Evolutionary conservation across 2,797 vertebrate genomes (phyloP), one percentile per base, ranked within the genome.

Genomic region (Crax fasciolata): DNA sequence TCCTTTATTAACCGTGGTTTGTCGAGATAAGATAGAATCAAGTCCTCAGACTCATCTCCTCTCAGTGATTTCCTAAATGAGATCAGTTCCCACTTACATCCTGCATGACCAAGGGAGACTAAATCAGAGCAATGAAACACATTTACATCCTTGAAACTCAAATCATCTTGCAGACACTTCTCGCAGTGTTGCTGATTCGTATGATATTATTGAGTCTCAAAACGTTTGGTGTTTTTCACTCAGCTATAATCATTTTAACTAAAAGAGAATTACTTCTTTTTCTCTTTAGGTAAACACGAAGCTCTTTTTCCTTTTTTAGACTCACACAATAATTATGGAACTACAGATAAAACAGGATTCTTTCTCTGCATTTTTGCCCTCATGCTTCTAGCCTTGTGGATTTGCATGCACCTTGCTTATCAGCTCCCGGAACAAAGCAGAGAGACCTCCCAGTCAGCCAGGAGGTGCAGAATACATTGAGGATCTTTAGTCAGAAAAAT

Each of bases 21-120:
- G 91, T 90, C 16, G 72, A 96, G 95, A 95, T 97, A 97, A 96
- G 96, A 96, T 96, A 95, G 84, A 96, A 97, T 96, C 95, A 93
- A 85, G 94, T 62, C 94, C 79, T 96, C 79, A 95, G 91, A 95
- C 91, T 95, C 93, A 96, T 94, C 95, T 88, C 73, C 87, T 96
- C 94, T 86, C 96, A 97, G 79, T 81, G 94, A 94, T 92, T 96
- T 95, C 95, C 94, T 96, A 96, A 95, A 95, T 96, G 91, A 95
- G 95, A 96, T 96, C 96, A 90, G 91, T 93, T 96, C 79, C 94
- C 92, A 93, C 95, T 97, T 93, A 96, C 85, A 91, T 93, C 63
- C 87, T 92, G 92, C 91, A 94, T 88, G 92, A 94, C 95, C 93
- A 92, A 92, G 89, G 84, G 89, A 93, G 93, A 93, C 94, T 95